Conservation (phyloP, 2,888 invertebrate species). For the Clanis bilineata region DNA sequence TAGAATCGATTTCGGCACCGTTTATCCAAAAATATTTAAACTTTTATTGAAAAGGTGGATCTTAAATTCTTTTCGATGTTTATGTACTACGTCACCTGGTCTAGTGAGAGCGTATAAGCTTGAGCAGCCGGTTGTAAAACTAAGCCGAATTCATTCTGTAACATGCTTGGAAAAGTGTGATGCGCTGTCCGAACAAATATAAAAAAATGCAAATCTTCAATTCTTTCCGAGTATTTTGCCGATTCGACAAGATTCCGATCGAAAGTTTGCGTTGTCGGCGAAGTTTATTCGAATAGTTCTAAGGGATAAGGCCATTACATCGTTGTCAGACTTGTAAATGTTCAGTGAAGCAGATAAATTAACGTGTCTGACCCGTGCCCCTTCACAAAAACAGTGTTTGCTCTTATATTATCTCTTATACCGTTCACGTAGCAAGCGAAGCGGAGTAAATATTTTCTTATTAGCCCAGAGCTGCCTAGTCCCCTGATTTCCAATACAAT, state of each 20-base stretch:
- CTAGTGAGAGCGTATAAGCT: no score
- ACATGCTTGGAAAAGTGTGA: no score
- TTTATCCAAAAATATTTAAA: no score
- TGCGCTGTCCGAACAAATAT: no score
- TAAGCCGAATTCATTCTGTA: no score
- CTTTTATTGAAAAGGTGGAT: no score
- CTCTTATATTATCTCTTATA: neutral
- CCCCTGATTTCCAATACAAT: no score
- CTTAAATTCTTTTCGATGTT: no score
- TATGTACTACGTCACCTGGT: no score
- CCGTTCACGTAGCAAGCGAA: neutral
- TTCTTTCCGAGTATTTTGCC: neutral
- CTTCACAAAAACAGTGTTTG: constrained; percentile 19
- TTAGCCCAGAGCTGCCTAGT: no score
- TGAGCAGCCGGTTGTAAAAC: no score
- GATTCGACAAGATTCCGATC: neutral
- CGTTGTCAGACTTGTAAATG: constrained; percentile 36
- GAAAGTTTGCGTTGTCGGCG: neutral
- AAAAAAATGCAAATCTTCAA: neutral
- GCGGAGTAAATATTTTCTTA: constrained; percentile 35
- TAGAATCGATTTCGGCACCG: no score
- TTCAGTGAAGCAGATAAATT: constrained; percentile 45
- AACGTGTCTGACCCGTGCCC: constrained; percentile 40
- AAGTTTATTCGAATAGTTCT: constrained; percentile 3
- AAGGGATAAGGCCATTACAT: constrained; percentile 25